These are phyloP conservation scores for Lycopodina hypogea DNA, from an alignment of 37 sponge, comb jelly and placozoan species.

Conservation along the genomic window DNA sequence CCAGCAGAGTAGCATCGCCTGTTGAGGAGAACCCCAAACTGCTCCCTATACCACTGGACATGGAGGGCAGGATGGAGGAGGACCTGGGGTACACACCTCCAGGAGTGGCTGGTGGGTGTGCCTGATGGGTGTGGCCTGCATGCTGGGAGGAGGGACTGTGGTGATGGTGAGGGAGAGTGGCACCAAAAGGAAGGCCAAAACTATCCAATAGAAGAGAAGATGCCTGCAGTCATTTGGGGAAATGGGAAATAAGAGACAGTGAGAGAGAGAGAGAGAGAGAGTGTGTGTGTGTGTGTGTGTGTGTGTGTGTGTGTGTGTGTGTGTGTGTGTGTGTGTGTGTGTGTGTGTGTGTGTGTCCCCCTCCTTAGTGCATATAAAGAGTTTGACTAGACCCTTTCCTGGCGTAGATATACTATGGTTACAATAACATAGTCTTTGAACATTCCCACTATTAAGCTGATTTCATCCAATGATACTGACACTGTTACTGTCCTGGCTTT, in stretches of 20 bases:
- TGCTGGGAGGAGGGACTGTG: neutral
- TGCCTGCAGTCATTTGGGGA: neutral
- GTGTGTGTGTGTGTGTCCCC: no score
- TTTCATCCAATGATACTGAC: no score
- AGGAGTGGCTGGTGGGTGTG: neutral
- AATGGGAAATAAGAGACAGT: slow-evolving; percentile 2
- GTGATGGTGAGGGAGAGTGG: neutral
- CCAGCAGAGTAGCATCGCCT: neutral
- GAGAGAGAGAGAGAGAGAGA: no score
- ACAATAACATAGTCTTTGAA: no score
- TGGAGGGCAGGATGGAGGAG: neutral
- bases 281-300: no score
- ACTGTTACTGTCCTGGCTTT: no score
- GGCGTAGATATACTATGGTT: no score
- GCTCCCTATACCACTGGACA: slow-evolving; percentile 61
- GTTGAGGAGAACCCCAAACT: neutral
- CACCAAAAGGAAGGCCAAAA: slow-evolving; percentile 1
- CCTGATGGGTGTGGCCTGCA: neutral
- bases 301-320: no score
- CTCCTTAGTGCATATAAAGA: no score
- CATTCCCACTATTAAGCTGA: no score
- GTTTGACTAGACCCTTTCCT: no score
- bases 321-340: no score
- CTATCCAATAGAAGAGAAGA: slow-evolving; percentile 7
- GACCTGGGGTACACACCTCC: neutral